Conservation (phyloP, 2,797 vertebrate species). For the Falco columbarius region DNA sequence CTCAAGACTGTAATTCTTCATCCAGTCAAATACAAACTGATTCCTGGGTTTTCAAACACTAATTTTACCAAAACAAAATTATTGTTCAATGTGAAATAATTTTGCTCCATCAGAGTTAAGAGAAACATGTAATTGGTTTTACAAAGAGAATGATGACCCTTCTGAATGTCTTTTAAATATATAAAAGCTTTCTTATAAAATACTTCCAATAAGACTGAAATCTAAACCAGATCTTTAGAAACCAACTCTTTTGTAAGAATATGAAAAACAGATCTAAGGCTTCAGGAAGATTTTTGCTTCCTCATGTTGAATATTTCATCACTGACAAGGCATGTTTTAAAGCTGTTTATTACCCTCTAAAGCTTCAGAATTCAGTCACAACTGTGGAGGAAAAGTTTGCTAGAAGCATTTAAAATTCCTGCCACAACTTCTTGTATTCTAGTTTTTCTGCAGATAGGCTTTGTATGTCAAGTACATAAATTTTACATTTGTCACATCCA, state of each 20-base stretch:
- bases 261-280: conserved; percentile 36
- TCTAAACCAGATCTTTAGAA: conserved; percentile 12
- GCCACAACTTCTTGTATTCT: background rate
- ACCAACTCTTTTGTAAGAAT: conserved; percentile 4
- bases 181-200: background rate
- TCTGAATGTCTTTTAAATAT: background rate
- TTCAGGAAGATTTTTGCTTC: conserved; percentile 27
- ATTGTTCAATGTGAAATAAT: background rate
- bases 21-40: background rate
- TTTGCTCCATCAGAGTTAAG: background rate
- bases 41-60: background rate
- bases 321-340: conserved; percentile 32
- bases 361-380: background rate
- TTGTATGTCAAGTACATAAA: background rate
- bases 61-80: background rate
- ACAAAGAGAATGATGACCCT: background rate
- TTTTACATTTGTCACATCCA: background rate
- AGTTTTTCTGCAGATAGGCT: background rate
- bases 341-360: conserved; percentile 1
- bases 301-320: conserved; percentile 35
- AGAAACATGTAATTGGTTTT: background rate
- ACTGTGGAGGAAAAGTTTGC: background rate
- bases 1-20: background rate
- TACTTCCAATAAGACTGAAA: conserved; percentile 27
- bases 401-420: background rate